A percentile compares a stretch with the other conserved stretches of the same genome.
These are phyloP conservation scores for Pseudorasbora parva DNA, from an alignment of 2,113 vertebrate genomes.

Conservation along the genomic window DNA sequence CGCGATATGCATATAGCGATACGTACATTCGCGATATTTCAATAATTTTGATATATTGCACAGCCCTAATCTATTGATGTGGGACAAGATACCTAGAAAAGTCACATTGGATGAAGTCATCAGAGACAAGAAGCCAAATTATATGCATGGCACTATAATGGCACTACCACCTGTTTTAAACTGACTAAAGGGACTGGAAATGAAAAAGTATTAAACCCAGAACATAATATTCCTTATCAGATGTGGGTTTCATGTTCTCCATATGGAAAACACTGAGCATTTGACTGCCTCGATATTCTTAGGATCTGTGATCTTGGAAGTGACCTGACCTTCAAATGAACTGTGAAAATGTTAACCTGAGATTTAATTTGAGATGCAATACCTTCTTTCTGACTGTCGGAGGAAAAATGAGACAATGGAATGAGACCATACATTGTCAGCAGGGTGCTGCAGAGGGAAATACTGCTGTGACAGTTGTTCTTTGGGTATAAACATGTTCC, in stretches of 20 bases:
- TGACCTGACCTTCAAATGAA: background rate
- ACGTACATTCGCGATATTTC: too few relatives aligned
- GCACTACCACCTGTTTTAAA: background rate
- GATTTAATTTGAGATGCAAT: constrained; percentile 5
- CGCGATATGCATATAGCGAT: too few relatives aligned
- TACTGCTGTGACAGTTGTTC: constrained; percentile 31
- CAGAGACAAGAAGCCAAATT: background rate
- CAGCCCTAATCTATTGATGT: background rate
- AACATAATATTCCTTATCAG: background rate
- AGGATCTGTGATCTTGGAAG: background rate
- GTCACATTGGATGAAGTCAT: constrained; percentile 40
- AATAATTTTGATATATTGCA: too few relatives aligned
- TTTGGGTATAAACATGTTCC: constrained; percentile 8
- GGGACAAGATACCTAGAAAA: constrained; percentile 1
- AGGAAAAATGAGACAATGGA: constrained; percentile 1
- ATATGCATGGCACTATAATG: background rate
- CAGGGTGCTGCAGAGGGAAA: constrained; percentile 4
- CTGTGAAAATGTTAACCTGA: background rate
- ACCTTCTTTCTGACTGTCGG: background rate
- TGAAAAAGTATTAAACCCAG: constrained; percentile 7
- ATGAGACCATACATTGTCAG: background rate
- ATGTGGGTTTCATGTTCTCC: constrained; percentile 8
- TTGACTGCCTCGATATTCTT: background rate
- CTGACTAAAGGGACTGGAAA: constrained; percentile 9
- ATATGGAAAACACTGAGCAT: background rate